Evolutionary conservation across 2,797 vertebrate species (phyloP).

Genomic region (Phoxinus dragarum): DNA sequence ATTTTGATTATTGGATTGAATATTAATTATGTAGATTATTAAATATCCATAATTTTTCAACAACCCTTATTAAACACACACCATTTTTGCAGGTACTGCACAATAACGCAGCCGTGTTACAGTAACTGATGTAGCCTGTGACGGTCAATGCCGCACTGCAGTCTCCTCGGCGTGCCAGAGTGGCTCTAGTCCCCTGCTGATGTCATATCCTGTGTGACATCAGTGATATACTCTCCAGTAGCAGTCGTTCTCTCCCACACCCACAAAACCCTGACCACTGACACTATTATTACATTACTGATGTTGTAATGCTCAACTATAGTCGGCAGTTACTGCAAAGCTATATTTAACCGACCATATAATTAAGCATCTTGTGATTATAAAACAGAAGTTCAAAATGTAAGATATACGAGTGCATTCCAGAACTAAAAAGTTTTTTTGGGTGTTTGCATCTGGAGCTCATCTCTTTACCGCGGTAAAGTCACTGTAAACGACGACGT

Average conservation of each 20-base stretch:
- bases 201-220: conserved; percentile 17
- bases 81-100: no score
- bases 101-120: neutral
- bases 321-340: neutral
- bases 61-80: neutral
- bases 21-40: neutral
- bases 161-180: neutral
- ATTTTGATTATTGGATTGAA: no score
- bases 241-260: neutral
- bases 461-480: neutral
- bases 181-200: neutral
- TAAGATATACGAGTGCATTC: neutral
- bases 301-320: neutral
- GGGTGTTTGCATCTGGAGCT: neutral
- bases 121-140: neutral
- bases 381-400: neutral
- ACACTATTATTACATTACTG: neutral
- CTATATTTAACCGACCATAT: neutral
- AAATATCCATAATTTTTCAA: neutral
- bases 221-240: neutral
- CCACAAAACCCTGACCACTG: conserved; percentile 11
- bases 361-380: conserved; percentile 9
- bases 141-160: neutral
- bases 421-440: neutral
- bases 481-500: neutral